Base-by-base conservation (phyloP, 2,888 invertebrate genomes). In the Heteromyza rotundicornis region DNA sequence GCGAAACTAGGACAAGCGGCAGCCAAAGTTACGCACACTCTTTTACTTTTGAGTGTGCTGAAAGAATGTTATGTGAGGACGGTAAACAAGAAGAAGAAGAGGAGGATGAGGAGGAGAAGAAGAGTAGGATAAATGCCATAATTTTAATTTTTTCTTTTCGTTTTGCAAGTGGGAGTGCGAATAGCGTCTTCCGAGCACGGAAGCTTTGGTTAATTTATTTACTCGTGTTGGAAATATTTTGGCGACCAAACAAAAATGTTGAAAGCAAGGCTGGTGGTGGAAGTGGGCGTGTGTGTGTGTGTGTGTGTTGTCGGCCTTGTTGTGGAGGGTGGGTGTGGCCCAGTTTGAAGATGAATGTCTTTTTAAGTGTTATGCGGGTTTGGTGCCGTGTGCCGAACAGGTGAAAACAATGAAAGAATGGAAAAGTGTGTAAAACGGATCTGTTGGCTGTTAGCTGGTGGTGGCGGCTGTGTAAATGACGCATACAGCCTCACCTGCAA, bases 181-280 rank as follows among this genome's bases (percentile, higher is more conserved):
- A 5, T 27, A 7, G 5, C 27, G 5, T 27, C 27, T 5, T 27
- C 27, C 27, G 27, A 47, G 47, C 3, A 47, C 47, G 47, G 20
- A 47, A 47, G 14, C 19, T 47, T 47, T 47, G 47, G 2, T 47
- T 47, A 47, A 47, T 47, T 47, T 47, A 47, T 47, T 17, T 47
- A 5, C 47, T 19, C 47, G 14, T 47, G 17, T 47, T 19, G 47
- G 10, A 47, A 19, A 47, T 7, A 47, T 47, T 47, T 47, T 17
- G 20, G 47, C 20, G 20, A 17, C 47, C 20, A 20, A 47, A 20
- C 19, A 20, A 20, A 47, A 47, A 47, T 2, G 47, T 47, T n/a
- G 40, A 40, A 12, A 8, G 19, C 14, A 19, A 19, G 19, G 8
- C 40, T 40, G 40, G 40, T n/a, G 7, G 40, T 8, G 32, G 32